Conservation (phyloP, 2,113 vertebrate genomes). For the Aramus guarauna region DNA sequence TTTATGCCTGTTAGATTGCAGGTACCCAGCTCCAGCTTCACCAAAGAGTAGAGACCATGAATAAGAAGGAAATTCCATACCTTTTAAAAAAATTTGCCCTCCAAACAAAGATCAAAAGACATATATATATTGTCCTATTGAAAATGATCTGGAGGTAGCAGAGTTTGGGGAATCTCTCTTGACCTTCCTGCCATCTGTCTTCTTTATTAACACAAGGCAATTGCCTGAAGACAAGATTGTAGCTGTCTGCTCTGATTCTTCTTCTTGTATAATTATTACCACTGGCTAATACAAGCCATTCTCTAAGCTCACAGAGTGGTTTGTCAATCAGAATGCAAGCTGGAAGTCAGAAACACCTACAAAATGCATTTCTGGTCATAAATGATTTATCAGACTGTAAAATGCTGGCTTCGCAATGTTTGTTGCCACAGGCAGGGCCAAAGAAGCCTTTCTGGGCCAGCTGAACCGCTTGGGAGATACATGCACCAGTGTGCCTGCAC, state of each 20-base stretch:
- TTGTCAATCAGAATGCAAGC: neutral
- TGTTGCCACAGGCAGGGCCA: neutral
- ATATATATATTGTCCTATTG: neutral
- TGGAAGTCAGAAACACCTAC: neutral
- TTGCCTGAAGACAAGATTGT: neutral
- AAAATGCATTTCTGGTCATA: neutral
- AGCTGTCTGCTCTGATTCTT: neutral
- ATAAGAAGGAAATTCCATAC: neutral
- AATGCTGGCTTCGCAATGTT: neutral
- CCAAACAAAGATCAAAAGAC: neutral
- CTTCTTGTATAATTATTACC: neutral
- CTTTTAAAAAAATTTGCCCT: neutral
- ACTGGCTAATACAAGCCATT: neutral
- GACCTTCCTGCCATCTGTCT: neutral
- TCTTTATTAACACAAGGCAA: neutral
- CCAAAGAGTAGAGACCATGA: neutral
- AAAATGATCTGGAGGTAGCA: neutral
- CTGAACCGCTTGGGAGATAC: neutral
- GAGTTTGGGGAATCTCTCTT: neutral
- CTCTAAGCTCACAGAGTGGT: neutral
- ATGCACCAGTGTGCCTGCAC: neutral
- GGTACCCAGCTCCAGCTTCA: neutral
- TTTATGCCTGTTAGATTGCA: neutral
- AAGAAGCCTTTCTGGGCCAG: neutral
- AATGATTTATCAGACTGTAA: neutral